Evolutionary conservation across 2,113 vertebrate species (phyloP).

Genomic region (Mesitornis unicolor): DNA sequence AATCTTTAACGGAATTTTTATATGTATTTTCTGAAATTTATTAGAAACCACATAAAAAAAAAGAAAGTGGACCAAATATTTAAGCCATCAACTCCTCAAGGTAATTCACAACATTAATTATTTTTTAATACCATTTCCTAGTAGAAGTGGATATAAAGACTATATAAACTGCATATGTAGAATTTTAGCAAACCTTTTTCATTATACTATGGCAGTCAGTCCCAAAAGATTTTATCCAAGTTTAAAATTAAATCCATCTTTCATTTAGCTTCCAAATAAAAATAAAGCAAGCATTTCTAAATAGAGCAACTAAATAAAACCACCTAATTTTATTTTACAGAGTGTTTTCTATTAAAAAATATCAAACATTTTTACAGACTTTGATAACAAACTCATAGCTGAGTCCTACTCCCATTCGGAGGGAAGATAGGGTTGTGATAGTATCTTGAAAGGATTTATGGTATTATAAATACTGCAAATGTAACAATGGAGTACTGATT

Average conservation of each 20-base stretch:
- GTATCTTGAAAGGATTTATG: not conserved
- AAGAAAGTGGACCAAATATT: not conserved
- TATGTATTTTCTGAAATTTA: not conserved
- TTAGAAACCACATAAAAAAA: not conserved
- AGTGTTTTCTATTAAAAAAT: not conserved
- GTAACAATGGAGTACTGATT: not conserved
- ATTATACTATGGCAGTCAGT: not conserved
- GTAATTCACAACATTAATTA: not conserved
- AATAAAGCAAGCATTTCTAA: not conserved
- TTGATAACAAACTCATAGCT: not conserved
- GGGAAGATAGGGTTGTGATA: accelerated
- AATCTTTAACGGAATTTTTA: not conserved
- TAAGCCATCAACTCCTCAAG: not conserved
- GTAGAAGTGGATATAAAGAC: not conserved
- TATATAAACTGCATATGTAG: not conserved
- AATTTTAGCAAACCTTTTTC: not conserved
- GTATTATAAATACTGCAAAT: not conserved
- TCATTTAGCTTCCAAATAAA: not conserved
- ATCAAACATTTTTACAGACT: not conserved
- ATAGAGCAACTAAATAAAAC: not conserved
- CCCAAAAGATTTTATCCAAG: not conserved
- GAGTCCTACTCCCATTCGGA: not conserved
- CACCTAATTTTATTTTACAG: not conserved
- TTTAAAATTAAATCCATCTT: not conserved
- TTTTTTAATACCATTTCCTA: not conserved